Conservation (phyloP, 2,888 invertebrate species). For the Drosophila limbata region DNA sequence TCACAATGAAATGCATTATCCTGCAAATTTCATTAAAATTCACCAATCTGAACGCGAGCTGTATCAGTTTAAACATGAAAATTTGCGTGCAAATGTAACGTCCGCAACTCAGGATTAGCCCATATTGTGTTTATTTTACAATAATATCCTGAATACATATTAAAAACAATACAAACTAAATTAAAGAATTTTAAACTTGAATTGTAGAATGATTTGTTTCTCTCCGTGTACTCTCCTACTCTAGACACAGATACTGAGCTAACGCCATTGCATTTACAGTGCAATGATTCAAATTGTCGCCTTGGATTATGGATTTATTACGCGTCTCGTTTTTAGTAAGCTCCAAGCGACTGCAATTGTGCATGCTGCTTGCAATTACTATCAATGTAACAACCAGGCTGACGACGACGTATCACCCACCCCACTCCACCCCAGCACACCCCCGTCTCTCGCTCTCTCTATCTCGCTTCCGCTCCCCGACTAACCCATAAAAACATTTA, state of each 20-base stretch:
- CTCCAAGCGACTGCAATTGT: slow-evolving; percentile 75
- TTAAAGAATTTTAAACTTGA: too few relatives aligned
- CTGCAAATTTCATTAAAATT: too few relatives aligned
- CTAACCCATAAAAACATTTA: slow-evolving; percentile 53
- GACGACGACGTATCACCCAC: slow-evolving; percentile 25
- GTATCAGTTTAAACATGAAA: too few relatives aligned
- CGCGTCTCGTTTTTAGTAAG: slow-evolving; percentile 76
- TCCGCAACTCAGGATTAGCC: too few relatives aligned
- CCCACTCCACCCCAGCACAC: background rate
- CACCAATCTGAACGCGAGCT: too few relatives aligned
- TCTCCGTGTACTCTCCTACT: background rate
- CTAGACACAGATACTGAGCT: background rate
- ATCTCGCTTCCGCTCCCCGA: background rate
- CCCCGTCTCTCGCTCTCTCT: too few relatives aligned
- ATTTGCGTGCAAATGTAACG: too few relatives aligned
- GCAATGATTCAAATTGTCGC: slow-evolving; percentile 81
- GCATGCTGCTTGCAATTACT: slow-evolving; percentile 78
- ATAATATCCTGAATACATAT: too few relatives aligned
- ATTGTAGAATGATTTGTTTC: too few relatives aligned
- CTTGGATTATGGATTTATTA: slow-evolving; percentile 81
- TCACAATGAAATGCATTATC: too few relatives aligned
- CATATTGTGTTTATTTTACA: too few relatives aligned
- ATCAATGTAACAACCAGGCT: slow-evolving; percentile 62
- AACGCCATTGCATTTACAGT: slow-evolving; percentile 58
- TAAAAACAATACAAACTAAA: too few relatives aligned